A percentile compares a stretch with the other conserved stretches of the same genome.
Conservation (phyloP, 2,888 invertebrate genomes). For the Himalopsyche kuldschensis region DNA sequence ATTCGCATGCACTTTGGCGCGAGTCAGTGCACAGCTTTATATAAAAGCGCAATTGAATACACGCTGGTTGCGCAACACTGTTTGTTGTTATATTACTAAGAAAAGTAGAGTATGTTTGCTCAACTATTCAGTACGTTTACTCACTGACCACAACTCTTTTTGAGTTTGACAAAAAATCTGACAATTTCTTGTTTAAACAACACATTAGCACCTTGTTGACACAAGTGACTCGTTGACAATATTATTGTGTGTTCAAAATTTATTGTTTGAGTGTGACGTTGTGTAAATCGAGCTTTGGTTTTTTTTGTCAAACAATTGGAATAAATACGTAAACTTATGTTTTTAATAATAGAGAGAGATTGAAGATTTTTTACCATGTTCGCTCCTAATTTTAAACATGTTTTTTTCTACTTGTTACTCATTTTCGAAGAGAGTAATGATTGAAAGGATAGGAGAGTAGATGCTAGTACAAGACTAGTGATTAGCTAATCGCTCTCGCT, state of each 20-base stretch:
- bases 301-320: not conserved
- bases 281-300: not conserved
- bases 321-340: too few species aligned
- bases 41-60: too few species aligned
- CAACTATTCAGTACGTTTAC: not conserved
- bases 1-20: too few species aligned
- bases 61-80: not conserved
- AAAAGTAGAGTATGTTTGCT: not conserved
- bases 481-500: too few species aligned
- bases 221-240: not conserved
- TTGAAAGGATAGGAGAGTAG: too few species aligned
- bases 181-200: not conserved
- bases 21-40: too few species aligned
- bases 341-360: too few species aligned
- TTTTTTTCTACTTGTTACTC: too few species aligned
- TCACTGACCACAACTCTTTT: not conserved
- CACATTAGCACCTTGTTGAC: not conserved
- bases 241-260: not conserved
- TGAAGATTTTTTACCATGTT: too few species aligned
- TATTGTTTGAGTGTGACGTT: not conserved
- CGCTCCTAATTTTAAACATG: too few species aligned
- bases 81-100: not conserved
- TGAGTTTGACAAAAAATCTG: not conserved
- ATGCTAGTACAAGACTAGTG: too few species aligned
- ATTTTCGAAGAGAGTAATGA: too few species aligned